Percentiles rank a stretch among this genome's conserved stretches.
These are phyloP conservation scores for Lumbricus terrestris DNA, from an alignment of 2,888 invertebrate species.

Conservation along the genomic window DNA sequence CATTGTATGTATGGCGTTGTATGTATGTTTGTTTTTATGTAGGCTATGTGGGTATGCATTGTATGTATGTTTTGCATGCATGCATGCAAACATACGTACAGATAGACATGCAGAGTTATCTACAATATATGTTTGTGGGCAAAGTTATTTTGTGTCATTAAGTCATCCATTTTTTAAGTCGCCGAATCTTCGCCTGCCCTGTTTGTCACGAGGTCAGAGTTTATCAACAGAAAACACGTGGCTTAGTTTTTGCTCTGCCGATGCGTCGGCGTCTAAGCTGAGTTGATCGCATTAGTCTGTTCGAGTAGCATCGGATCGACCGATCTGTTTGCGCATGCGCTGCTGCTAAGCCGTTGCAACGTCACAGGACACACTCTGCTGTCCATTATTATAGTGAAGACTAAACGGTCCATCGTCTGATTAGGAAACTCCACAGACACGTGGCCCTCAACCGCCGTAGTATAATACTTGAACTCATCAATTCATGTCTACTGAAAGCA, in stretches of 20 bases:
- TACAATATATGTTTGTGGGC: no score
- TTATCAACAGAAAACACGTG: not conserved
- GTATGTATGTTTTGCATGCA: no score
- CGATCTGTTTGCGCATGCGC: not conserved
- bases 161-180: not conserved
- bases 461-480: not conserved
- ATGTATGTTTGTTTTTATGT: no score
- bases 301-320: not conserved
- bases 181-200: not conserved
- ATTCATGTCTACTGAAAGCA: no score
- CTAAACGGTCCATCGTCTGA: not conserved
- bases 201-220: not conserved
- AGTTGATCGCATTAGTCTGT: not conserved
- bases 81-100: no score
- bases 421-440: not conserved
- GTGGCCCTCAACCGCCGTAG: not conserved
- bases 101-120: no score
- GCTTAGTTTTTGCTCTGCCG: not conserved
- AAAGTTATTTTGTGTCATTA: no score
- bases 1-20: no score
- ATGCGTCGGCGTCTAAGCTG: not conserved
- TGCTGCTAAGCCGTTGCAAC: not conserved
- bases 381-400: not conserved
- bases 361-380: not conserved
- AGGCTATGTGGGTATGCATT: no score